Conservation (phyloP, 2,113 vertebrate genomes). For the Corydoras sp. region DNA sequence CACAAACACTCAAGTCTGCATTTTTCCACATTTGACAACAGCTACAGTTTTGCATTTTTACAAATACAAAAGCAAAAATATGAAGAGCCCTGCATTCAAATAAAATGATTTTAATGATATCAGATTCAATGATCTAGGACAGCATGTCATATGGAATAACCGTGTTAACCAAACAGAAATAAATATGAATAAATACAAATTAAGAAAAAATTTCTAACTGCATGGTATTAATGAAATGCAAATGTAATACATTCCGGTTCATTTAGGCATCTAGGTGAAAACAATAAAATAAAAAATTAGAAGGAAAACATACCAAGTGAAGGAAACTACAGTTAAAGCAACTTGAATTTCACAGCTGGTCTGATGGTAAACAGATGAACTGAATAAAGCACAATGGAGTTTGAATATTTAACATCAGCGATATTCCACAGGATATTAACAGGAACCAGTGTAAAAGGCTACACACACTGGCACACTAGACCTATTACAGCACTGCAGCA, state of each 20-base stretch:
- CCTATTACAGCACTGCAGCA: neutral
- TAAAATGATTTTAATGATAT: too few relatives aligned
- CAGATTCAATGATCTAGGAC: conserved; percentile 22
- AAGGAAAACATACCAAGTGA: neutral
- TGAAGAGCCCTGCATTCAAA: too few relatives aligned
- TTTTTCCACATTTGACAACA: too few relatives aligned
- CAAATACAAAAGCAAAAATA: too few relatives aligned
- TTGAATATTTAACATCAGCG: too few relatives aligned
- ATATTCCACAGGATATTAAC: too few relatives aligned
- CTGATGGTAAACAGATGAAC: conserved; percentile 5
- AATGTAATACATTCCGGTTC: too few relatives aligned
- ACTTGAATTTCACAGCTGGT: conserved; percentile 30
- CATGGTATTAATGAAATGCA: neutral
- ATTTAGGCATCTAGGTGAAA: conserved; percentile 26
- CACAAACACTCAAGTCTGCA: too few relatives aligned
- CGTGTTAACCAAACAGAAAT: conserved; percentile 69
- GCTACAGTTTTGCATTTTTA: too few relatives aligned
- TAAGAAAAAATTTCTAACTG: conserved; percentile 55
- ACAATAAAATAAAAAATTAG: conserved; percentile 6
- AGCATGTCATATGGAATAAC: conserved; percentile 63
- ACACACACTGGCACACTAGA: too few relatives aligned
- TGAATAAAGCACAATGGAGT: neutral
- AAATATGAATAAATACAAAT: conserved; percentile 50
- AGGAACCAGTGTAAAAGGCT: too few relatives aligned
- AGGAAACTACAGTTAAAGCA: conserved; percentile 2